Conservation (phyloP, 2,113 vertebrate species). For the Glaucomys volans region DNA sequence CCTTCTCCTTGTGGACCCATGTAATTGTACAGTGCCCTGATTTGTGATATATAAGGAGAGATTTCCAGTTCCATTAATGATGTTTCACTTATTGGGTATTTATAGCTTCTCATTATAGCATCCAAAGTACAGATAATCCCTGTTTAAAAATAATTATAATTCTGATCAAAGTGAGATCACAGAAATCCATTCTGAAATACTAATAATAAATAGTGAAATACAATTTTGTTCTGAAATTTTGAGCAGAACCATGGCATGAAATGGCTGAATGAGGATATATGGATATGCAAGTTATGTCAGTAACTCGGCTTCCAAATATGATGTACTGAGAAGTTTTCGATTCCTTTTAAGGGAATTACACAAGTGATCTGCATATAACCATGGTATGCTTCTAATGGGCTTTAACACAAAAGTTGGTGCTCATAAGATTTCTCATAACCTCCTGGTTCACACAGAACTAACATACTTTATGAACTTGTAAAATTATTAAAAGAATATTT, state of each 20-base stretch:
- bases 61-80: neutral
- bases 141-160: constrained; percentile 27
- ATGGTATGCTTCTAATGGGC: neutral
- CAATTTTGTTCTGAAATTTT: neutral
- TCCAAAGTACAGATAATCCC: neutral
- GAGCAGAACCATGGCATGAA: neutral
- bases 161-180: neutral
- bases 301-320: constrained; percentile 15
- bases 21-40: neutral
- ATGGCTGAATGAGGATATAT: neutral
- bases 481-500: neutral
- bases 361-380: neutral
- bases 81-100: neutral
- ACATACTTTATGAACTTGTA: neutral
- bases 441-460: neutral
- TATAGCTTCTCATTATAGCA: neutral
- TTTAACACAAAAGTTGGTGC: neutral
- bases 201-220: neutral
- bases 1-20: neutral
- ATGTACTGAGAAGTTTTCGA: neutral
- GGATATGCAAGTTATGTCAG: neutral
- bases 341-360: constrained; percentile 28
- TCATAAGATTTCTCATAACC: neutral
- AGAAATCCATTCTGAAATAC: constrained; percentile 2
- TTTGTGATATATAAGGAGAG: neutral